Base-by-base conservation (phyloP, 2,888 invertebrate genomes). In the Oxycera nigricornis region DNA sequence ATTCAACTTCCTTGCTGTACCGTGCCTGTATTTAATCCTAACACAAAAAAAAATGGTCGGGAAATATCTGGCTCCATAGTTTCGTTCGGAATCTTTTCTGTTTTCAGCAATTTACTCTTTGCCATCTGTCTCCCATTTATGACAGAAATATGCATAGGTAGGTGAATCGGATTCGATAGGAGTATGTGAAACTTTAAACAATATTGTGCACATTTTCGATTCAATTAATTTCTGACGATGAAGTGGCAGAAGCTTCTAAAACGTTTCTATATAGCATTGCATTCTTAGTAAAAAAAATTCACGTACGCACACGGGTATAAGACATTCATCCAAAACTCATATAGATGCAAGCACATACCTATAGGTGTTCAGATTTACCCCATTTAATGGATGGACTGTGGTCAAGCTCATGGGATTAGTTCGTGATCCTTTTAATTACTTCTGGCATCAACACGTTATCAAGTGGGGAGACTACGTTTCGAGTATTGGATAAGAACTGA, bases 371-470 rank as follows among this genome's bases (percentile, higher is more conserved):
- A 4, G 55, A 65, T 39, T 65, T 24, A 35, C 70, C 46, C 59
- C 46, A 59, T 68, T n/a, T n/a, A 35, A 70, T 59, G 50, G 11
- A 67, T 28, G 50, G 70, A 57, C 50, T 59, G 9, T 76, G 74
- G 76, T 74, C 74, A 74, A 76, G 74, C 72, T 22, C 39, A 17
- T 30, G 74, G 73, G 74, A 74, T 76, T 74, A 74, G n/a, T 11
- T 39, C n/a, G 52, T 35, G 52, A 72, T 74, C 72, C 74, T 76
- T 76, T 76, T 76, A 76, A 76, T 76, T 76, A 76, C 76, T 76
- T 50, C 65, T 50, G 59, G 72, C 72, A 61, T 76, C 73, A 76
- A 57, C 76, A 59, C 74, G 68, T 72, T 74, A 76, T 73, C 72
- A 73, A 70, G 70, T 30, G 52, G 52, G 22, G 22, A 52, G 17